Evolutionary conservation across 2,113 vertebrate species (phyloP).

Genomic region (Vicugna pacos): DNA sequence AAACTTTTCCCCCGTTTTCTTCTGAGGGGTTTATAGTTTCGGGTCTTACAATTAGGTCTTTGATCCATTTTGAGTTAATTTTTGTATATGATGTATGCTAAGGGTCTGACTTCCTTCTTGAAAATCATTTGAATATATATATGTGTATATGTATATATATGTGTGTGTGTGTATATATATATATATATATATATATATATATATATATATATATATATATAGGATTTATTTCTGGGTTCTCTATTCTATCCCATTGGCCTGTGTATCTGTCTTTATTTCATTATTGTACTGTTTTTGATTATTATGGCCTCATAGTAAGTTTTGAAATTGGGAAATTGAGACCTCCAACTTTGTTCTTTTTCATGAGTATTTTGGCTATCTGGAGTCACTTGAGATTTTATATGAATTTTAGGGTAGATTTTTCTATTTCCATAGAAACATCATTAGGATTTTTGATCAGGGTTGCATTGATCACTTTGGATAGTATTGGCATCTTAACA

Average conservation of each 20-base stretch:
- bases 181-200: background rate
- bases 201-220: background rate
- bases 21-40: background rate
- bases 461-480: background rate
- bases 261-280: background rate
- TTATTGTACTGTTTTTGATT: background rate
- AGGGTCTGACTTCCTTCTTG: background rate
- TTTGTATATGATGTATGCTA: conserved; percentile 23
- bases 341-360: background rate
- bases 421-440: background rate
- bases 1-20: conserved; percentile 15
- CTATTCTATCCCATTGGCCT: background rate
- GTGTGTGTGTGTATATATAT: too few relatives aligned
- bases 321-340: conserved; percentile 25
- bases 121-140: conserved; percentile 26
- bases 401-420: background rate
- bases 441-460: background rate
- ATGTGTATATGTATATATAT: background rate
- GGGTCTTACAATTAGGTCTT: background rate
- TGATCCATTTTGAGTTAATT: background rate
- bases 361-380: conserved; percentile 17
- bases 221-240: conserved; percentile 16
- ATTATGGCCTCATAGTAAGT: background rate
- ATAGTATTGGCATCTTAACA: background rate
- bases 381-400: background rate